A percentile compares a stretch with the other conserved stretches of the same genome.
These are phyloP conservation scores for Perodicticus potto DNA, from an alignment of 2,797 vertebrate genomes.

Conservation along the genomic window DNA sequence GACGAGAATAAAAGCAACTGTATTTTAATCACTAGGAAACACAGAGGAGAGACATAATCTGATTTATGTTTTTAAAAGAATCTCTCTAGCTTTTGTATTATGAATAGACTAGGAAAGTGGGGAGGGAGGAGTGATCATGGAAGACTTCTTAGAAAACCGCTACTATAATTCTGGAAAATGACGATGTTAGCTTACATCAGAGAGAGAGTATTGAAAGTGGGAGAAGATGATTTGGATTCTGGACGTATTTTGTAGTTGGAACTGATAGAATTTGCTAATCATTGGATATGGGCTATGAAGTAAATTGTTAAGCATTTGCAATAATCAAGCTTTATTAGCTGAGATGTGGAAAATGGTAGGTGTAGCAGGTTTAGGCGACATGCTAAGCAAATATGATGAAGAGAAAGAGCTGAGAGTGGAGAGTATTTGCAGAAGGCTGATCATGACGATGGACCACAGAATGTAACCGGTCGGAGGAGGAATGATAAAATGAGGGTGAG, in stretches of 20 bases:
- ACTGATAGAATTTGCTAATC: not conserved
- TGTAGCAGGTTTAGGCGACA: not conserved
- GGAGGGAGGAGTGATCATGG: not conserved
- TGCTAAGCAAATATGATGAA: slow-evolving; percentile 12
- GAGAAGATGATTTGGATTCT: not conserved
- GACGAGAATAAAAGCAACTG: not conserved
- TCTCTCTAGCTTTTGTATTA: not conserved
- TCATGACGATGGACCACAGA: not conserved
- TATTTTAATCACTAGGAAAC: not conserved
- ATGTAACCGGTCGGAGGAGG: not conserved
- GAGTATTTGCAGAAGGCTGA: not conserved
- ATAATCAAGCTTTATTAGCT: not conserved
- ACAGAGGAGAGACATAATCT: not conserved
- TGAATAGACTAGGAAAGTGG: not conserved
- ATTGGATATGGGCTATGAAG: not conserved
- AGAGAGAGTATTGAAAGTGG: not conserved
- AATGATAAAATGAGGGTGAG: not conserved
- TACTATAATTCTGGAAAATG: not conserved
- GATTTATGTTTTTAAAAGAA: not conserved
- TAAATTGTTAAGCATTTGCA: not conserved
- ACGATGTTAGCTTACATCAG: not conserved
- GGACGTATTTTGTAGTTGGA: not conserved
- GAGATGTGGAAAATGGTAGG: not conserved
- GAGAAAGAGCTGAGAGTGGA: not conserved
- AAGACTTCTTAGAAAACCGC: not conserved